phyloP scores from a whole-genome alignment of 2,888 invertebrate genomes.

The Cataglyphis albicans region DNA sequence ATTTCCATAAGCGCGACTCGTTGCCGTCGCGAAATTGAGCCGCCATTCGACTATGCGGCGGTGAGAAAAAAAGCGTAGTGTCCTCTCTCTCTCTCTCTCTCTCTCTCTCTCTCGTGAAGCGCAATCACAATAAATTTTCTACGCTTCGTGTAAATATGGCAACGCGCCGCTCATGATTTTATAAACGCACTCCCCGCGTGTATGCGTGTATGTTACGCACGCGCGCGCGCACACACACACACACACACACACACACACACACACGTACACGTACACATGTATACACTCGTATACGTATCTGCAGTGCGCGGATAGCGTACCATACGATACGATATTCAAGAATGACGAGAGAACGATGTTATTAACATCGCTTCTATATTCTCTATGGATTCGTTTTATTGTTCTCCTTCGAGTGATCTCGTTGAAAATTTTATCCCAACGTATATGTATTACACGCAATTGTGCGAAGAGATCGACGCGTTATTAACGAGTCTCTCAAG shows the following conservation, averaged over 20 bases:
- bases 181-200: constrained; percentile 65
- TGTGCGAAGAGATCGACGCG: constrained; percentile 10
- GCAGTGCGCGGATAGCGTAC: constrained; percentile 18
- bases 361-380: constrained; percentile 43
- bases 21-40: constrained; percentile 58
- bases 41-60: constrained; percentile 32
- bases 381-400: constrained; percentile 34
- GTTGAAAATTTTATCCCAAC: constrained; percentile 37
- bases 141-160: constrained; percentile 76
- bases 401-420: not conserved
- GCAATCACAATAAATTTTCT: constrained; percentile 81
- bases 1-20: constrained; percentile 60
- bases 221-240: not conserved
- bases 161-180: constrained; percentile 74
- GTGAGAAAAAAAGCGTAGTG: not conserved
- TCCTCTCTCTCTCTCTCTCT: constrained; percentile 51
- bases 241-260: not conserved
- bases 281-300: not conserved
- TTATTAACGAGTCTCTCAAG: constrained; percentile 32
- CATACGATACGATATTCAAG: not conserved
- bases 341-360: constrained; percentile 48
- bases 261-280: not conserved
- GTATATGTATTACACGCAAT: not conserved
- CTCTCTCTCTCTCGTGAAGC: constrained; percentile 63
- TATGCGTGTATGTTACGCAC: constrained; percentile 20